A percentile compares a stretch with the other conserved stretches of the same genome.
phyloP scores from a whole-genome alignment of 2,113 vertebrate genomes.

The Strigops habroptila region DNA sequence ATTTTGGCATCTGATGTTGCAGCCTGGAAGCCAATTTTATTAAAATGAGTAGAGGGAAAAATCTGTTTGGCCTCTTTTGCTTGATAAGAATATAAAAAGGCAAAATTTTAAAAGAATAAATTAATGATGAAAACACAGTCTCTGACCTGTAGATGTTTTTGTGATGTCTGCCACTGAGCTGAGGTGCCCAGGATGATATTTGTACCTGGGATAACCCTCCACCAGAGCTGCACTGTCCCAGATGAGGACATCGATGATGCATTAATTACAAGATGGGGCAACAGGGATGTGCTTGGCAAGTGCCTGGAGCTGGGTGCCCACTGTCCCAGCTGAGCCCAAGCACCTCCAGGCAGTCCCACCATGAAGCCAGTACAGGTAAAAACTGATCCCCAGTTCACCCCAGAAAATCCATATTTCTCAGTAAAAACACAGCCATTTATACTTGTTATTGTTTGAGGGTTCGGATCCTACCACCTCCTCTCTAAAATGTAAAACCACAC shows the following conservation, averaged over 20 bases:
- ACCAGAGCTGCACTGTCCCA: neutral
- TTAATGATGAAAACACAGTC: neutral
- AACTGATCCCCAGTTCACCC: neutral
- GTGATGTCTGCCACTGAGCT: neutral
- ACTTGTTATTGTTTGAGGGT: neutral
- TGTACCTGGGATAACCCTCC: neutral
- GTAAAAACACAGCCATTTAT: neutral
- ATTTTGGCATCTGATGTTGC: constrained; percentile 15
- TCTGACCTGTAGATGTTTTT: neutral
- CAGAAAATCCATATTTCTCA: neutral
- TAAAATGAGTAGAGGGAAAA: constrained; percentile 38
- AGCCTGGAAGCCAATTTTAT: constrained; percentile 56
- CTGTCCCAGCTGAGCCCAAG: neutral
- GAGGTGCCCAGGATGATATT: neutral
- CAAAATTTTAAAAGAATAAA: constrained; percentile 12
- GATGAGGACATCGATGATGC: accelerated
- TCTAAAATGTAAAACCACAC: neutral
- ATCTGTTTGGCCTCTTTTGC: constrained; percentile 45
- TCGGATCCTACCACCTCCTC: neutral
- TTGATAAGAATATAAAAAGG: constrained; percentile 33
- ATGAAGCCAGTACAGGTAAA: accelerated
- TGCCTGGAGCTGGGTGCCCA: neutral
- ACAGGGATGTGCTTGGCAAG: neutral
- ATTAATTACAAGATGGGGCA: neutral
- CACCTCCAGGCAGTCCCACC: accelerated